phyloP scores from a whole-genome alignment of 2,888 invertebrate species.

The Leucania comma region DNA sequence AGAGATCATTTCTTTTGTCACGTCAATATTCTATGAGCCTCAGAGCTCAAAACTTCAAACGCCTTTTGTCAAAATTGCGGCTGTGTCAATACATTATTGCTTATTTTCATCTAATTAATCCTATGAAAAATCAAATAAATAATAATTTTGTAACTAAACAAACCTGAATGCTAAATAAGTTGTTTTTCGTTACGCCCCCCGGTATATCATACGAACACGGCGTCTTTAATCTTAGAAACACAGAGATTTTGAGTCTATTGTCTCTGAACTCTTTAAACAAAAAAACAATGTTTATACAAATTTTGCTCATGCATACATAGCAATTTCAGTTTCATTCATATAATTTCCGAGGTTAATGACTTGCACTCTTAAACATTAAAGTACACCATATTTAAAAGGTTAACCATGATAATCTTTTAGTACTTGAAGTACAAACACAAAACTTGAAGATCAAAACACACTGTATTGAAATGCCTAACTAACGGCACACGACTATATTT shows the following conservation, averaged over 20 bases:
- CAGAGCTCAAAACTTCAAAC: background rate
- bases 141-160: background rate
- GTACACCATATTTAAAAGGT: constrained; percentile 8
- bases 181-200: no score
- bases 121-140: background rate
- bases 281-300: background rate
- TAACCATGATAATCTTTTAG: constrained; percentile 24
- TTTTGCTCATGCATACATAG: background rate
- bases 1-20: background rate
- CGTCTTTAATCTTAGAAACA: background rate
- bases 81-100: background rate
- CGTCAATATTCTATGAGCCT: background rate
- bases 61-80: background rate
- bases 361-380: background rate
- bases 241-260: background rate
- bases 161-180: no score
- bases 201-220: no score
- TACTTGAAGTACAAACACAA: constrained; percentile 26
- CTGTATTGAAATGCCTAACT: constrained; percentile 43
- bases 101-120: background rate
- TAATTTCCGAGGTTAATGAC: background rate
- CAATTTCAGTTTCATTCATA: background rate
- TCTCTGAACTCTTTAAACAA: no score
- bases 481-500: constrained; percentile 47
- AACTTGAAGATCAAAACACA: constrained; percentile 63